Conservation (phyloP, 2,797 vertebrate genomes). For the Macropus fuliginosus region DNA sequence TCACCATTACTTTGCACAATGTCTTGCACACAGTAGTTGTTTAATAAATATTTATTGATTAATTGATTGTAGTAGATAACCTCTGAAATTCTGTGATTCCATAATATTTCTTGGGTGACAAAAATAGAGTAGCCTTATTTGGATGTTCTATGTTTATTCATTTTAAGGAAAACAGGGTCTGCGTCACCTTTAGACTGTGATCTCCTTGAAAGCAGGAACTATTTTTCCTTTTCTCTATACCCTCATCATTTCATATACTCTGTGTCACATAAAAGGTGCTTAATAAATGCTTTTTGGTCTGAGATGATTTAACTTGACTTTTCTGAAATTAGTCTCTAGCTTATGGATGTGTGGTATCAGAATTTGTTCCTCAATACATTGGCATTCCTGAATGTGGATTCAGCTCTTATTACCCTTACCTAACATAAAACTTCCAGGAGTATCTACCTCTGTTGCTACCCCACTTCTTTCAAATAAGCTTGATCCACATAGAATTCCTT, state of each 20-base stretch:
- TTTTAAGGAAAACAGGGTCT: not conserved
- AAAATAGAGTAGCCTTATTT: not conserved
- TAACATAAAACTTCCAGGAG: not conserved
- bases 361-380: not conserved
- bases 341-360: not conserved
- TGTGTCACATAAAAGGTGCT: not conserved
- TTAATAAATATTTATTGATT: not conserved
- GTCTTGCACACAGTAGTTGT: not conserved
- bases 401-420: not conserved
- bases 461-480: not conserved
- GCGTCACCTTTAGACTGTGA: not conserved
- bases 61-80: not conserved
- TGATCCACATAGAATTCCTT: conserved; percentile 6
- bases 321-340: conserved; percentile 26
- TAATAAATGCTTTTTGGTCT: not conserved
- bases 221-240: not conserved
- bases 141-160: not conserved
- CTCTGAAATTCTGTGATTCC: not conserved
- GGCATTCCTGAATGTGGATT: not conserved
- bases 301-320: not conserved
- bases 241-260: not conserved
- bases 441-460: conserved; percentile 23
- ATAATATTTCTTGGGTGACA: not conserved
- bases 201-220: not conserved
- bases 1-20: not conserved